Base-by-base conservation (phyloP, 2,888 invertebrate species). In the Buathra laborator region DNA sequence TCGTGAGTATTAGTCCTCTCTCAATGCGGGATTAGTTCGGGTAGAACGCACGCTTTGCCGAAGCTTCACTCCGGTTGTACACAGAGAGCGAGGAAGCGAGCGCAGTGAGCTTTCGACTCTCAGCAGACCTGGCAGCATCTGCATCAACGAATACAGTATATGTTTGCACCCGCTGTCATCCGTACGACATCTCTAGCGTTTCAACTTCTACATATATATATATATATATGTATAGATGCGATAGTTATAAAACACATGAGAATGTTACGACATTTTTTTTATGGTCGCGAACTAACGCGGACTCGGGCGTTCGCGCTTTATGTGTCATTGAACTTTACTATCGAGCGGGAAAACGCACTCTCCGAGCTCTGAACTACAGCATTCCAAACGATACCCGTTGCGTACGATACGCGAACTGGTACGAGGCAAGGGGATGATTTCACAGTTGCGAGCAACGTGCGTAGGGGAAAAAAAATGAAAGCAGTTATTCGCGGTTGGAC, bases 281-380 rank as follows among this genome's bases (percentile, higher is more conserved):
- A 88, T 87, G 85, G 85, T 81, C 76, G 85, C 85, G 83, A 29
- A 78, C 51, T 74, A 48, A 62, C 48, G 46, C 70, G 48, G 53
- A 7, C 51, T 56, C 77, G 37, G 51, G 44, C 67, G 51, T 51
- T 29, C 67, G 51, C 86, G 85, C 85, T 86, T 86, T 85, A 86
- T 85, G 80, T 86, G 86, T 88, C 88, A 89, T 87, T 86, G 88
- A 85, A 87, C 86, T 89, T 89, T 89, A 88, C 84, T 86, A 83
- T 87, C 87, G 84, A 62, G 81, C 74, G 59, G 72, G 85, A 86
- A 86, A 88, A 83, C 74, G 83, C 75, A 83, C 66, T 62, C 66
- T 62, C 48, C 48, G 64, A 74, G 19, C 64, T 56, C 12, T 37
- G 72, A 72, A 19, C 53, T 44, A 44, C 59, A 44, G 10, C 72